Base-by-base conservation (phyloP, 2,888 invertebrate species). In the Drosophila borborema region DNA sequence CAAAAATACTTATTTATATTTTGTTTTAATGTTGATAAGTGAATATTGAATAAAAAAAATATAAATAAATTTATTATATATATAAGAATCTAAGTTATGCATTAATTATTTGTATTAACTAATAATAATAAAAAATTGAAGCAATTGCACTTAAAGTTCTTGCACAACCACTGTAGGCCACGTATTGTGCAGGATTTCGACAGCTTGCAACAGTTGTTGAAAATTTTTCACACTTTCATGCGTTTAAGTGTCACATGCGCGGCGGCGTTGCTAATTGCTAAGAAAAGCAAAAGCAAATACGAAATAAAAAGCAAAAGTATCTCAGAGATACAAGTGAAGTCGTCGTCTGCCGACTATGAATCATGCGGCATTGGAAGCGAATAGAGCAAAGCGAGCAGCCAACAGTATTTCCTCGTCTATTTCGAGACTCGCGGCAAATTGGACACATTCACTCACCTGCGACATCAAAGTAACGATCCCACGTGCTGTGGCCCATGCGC, bases 201-300 rank as follows among this genome's bases (percentile, higher is more conserved):
- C 78, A 70, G 60, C 53, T 72, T 72, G 62, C 67, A 70, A 66
- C 70, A 89, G 77, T 80, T 82, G 87, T 63, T 68, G 71, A 63
- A 75, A 68, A 85, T 80, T 75, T 49, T 87, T 86, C 88, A 89
- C 85, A 86, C 85, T 80, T 89, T 86, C 82, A 72, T 86, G 88
- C 88, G 80, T 88, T 80, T 77, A 86, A 88, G 77, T 87, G 90
- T 87, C 86, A 89, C 77, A 83, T 74, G 80, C 61, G 89, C 69
- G 64, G 74, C 82, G 64, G 72, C 76, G 68, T 71, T 75, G 86
- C 90, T 90, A 87, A 87, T 87, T 87, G 86, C 89, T 72, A 67
- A 74, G 81, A 70, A 56, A 65, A 38, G 59, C 59, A 56, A 68
- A 71, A 69, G 70, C 59, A 81, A 75, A 64, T 38, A 9, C 45